Percentiles rank a stretch among this genome's conserved stretches.
Evolutionary conservation across 35 echinoderm and acorn worm genomes (phyloP).

Genomic region (Apostichopus japonicus): DNA sequence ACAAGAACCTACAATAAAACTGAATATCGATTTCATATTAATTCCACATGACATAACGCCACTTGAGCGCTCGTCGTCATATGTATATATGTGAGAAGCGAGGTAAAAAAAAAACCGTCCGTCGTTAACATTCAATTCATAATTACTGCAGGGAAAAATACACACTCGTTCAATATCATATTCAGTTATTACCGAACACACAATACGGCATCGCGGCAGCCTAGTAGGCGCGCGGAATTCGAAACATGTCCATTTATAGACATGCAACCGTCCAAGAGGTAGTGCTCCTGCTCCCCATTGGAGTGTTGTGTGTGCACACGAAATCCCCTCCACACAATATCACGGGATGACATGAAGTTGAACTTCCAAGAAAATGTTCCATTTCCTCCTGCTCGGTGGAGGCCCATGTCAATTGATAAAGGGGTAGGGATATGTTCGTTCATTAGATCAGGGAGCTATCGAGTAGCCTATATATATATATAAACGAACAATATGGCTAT

Average conservation of each 20-base stretch:
- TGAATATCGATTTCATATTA: slow-evolving; percentile 55
- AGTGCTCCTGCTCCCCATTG: slow-evolving; percentile 15
- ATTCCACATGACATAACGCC: slow-evolving; percentile 50
- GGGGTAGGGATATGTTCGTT: background rate
- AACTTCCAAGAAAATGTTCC: slow-evolving; percentile 49
- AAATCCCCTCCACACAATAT: slow-evolving; percentile 1
- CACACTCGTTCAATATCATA: slow-evolving; percentile 35
- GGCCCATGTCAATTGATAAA: background rate
- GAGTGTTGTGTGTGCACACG: slow-evolving; percentile 21
- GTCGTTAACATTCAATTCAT: slow-evolving; percentile 46
- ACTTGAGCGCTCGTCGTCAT: background rate
- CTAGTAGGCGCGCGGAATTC: slow-evolving; percentile 49
- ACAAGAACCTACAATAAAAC: slow-evolving; percentile 36
- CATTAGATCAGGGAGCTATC: background rate
- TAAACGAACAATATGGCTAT: background rate
- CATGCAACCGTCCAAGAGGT: slow-evolving; percentile 9
- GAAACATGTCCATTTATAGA: slow-evolving; percentile 66
- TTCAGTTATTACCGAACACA: slow-evolving; percentile 6
- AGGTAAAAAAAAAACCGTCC: slow-evolving; percentile 21
- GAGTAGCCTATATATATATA: background rate
- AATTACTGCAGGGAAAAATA: slow-evolving; percentile 48
- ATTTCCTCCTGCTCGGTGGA: slow-evolving; percentile 2
- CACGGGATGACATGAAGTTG: slow-evolving; percentile 37
- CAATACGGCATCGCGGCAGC: slow-evolving; percentile 14
- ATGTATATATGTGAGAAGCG: slow-evolving; percentile 12